Base-by-base conservation (phyloP, 2,113 vertebrate genomes). In the Varanus salvator region DNA sequence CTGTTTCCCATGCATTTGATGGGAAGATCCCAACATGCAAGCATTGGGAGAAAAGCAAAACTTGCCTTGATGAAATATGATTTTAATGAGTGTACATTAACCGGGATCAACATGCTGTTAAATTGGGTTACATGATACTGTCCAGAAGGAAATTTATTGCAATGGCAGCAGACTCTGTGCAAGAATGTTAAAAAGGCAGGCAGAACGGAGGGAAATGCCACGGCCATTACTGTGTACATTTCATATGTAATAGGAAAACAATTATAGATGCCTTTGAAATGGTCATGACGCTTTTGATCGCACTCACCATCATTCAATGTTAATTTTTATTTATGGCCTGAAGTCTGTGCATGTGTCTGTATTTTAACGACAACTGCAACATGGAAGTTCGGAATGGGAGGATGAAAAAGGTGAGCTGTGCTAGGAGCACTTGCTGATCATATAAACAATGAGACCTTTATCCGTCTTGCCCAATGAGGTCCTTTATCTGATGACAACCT, bases 371-470 rank as follows among this genome's bases (percentile, higher is more conserved):
- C 88, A 86, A 88, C 90, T 92, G 76, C 89, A 90, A 93, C 72
- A 4, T 0, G 4, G 50, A 91, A 92, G 57, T 90, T 71, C 72
- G 86, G 84, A 87, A 52, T 14, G 52, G 75, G 80, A 14, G 8
- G 48, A 83, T 31, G 29, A 19, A 66, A 29, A 11, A 60, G 87
- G 91, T 84, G 29, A 66, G 23, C 38, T 78, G 8, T 31, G 54
- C 29, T 93, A 92, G 94, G 96, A 96, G 94, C 83, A 76, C 94
- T 74, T 92, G 90, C 64, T 94, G 96, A 95, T 95, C 95, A 96
- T 96, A 94, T 96, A 96, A 96, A 96, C 96, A 97, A 96, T 96
- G 96, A 97, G 95, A 93, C 80, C 87, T 93, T 96, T 89, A 95
- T 92, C 91, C 94, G 93, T 95, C 86, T 86, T 90, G 48, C 87